Evolutionary conservation across 2,797 vertebrate genomes (phyloP).

Genomic region (Sebastes baramenuke): DNA sequence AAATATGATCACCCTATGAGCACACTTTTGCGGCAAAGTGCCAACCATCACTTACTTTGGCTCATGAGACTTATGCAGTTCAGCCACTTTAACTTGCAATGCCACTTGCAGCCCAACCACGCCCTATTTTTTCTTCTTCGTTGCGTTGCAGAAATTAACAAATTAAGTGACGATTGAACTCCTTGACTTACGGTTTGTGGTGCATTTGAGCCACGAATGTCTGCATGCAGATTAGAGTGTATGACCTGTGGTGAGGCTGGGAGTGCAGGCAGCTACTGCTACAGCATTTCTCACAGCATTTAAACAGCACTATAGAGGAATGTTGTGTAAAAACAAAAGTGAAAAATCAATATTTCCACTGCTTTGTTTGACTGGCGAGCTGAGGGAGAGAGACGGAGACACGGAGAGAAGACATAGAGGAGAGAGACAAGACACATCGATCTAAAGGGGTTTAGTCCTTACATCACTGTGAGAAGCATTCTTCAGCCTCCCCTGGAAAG

Average conservation of each 20-base stretch:
- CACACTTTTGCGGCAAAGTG: background rate
- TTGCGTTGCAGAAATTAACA: background rate
- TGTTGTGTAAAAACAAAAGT: slow-evolving; percentile 50
- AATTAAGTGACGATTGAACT: background rate
- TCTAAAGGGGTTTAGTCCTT: slow-evolving; percentile 87
- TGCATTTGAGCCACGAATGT: slow-evolving; percentile 3
- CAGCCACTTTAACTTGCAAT: background rate
- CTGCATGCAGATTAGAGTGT: background rate
- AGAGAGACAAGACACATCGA: slow-evolving; percentile 86
- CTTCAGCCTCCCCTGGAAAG: slow-evolving; percentile 99
- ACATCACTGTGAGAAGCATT: slow-evolving; percentile 99
- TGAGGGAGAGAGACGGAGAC: slow-evolving; percentile 72
- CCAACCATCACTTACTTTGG: background rate
- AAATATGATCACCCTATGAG: background rate
- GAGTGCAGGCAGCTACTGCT: slow-evolving; percentile 23
- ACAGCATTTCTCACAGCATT: slow-evolving; percentile 22
- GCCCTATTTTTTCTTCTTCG: background rate
- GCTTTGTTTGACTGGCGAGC: slow-evolving; percentile 73
- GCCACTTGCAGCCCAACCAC: background rate
- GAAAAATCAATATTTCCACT: slow-evolving; percentile 66
- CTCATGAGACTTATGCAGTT: background rate
- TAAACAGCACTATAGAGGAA: slow-evolving; percentile 43
- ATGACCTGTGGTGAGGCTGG: slow-evolving; percentile 10
- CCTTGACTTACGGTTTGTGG: background rate
- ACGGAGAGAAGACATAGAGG: slow-evolving; percentile 68